Evolutionary conservation across 2,113 vertebrate genomes (phyloP).

Genomic region (Verasper variegatus): DNA sequence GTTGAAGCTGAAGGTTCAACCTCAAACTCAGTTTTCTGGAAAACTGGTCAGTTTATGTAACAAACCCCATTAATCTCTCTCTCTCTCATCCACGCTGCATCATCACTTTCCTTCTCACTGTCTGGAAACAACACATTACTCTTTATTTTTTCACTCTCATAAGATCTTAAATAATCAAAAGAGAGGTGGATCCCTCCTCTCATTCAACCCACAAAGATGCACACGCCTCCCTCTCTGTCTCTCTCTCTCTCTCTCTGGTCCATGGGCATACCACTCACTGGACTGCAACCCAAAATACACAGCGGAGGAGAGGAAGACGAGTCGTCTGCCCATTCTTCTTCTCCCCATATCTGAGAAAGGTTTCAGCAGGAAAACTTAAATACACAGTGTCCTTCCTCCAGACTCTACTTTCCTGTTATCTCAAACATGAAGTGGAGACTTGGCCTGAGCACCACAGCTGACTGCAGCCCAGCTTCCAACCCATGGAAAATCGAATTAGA

Average conservation of each 20-base stretch:
- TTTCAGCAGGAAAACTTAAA: slow-evolving; percentile 15
- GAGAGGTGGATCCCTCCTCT: slow-evolving; percentile 65
- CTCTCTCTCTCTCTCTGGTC: slow-evolving; percentile 53
- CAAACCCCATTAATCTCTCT: slow-evolving; percentile 75
- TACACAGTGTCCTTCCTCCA: slow-evolving; percentile 1
- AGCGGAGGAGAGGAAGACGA: slow-evolving; percentile 39
- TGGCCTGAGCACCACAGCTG: slow-evolving; percentile 46
- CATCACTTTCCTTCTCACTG: slow-evolving; percentile 74
- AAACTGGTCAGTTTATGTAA: slow-evolving; percentile 78
- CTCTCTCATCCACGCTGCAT: slow-evolving; percentile 74
- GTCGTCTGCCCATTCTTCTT: slow-evolving; percentile 32
- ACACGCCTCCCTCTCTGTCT: slow-evolving; percentile 18
- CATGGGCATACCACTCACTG: slow-evolving; percentile 56
- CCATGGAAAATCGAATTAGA: slow-evolving; percentile 72
- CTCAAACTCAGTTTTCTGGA: slow-evolving; percentile 56
- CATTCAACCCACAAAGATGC: slow-evolving; percentile 74
- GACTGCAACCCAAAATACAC: slow-evolving; percentile 67
- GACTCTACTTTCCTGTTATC: slow-evolving; percentile 17
- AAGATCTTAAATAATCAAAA: slow-evolving; percentile 75
- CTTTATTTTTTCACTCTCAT: slow-evolving; percentile 54
- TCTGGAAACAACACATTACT: slow-evolving; percentile 80
- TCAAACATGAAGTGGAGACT: slow-evolving; percentile 35
- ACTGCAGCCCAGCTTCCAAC: slow-evolving; percentile 57
- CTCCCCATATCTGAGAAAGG: slow-evolving; percentile 9
- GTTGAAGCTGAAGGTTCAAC: slow-evolving; percentile 50